These are phyloP conservation scores for Spilarctia lutea DNA, from an alignment of 2,888 invertebrate genomes.

Conservation along the genomic window DNA sequence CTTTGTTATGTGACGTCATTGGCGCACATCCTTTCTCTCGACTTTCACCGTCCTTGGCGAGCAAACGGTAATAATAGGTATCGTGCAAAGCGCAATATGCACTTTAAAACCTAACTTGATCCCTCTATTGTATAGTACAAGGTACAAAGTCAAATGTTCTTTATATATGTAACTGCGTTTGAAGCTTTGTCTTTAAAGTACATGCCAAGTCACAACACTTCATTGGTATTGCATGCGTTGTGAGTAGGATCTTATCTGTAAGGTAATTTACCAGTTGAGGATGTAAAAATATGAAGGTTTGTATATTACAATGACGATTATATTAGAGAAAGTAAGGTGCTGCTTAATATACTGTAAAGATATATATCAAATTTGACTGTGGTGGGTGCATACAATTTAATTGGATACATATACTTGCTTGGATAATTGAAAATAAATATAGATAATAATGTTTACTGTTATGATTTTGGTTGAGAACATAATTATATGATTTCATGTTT, in stretches of 20 bases:
- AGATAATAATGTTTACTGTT: background rate
- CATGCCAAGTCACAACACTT: constrained; percentile 40
- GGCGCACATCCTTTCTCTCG: constrained; percentile 77
- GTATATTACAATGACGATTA: constrained; percentile 25
- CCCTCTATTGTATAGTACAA: constrained; percentile 29
- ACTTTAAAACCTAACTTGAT: constrained; percentile 25
- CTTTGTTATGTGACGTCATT: constrained; percentile 59
- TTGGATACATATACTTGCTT: background rate
- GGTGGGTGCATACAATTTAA: background rate
- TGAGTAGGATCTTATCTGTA: constrained; percentile 46
- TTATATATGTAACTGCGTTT: constrained; percentile 20
- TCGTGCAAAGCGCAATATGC: constrained; percentile 41
- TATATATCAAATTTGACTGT: constrained; percentile 39
- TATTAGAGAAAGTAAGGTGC: constrained; percentile 47
- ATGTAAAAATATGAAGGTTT: constrained; percentile 26
- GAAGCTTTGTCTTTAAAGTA: constrained; percentile 34
- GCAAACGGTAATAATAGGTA: constrained; percentile 61
- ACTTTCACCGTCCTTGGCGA: constrained; percentile 83
- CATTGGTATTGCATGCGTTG: constrained; percentile 49
- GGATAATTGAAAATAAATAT: background rate
- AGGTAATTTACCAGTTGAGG: constrained; percentile 33
- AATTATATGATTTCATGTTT: background rate
- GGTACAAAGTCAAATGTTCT: constrained; percentile 37
- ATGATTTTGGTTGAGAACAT: background rate
- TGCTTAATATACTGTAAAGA: constrained; percentile 31